Conservation (phyloP, 2,888 invertebrate species). For the Drosophila subsilvestris region DNA sequence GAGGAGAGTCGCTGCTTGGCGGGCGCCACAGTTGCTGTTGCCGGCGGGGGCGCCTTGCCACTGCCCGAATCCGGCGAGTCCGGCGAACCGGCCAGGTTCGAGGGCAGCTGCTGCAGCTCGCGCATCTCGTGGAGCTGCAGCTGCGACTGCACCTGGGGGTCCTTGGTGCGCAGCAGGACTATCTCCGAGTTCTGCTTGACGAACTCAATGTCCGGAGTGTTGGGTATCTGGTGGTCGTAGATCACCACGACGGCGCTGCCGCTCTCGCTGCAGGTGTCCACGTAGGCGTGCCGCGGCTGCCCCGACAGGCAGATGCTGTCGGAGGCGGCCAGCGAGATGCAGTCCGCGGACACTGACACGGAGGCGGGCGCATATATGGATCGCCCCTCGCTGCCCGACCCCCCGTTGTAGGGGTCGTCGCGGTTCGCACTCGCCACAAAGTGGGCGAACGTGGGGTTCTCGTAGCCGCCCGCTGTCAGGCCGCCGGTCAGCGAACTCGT, state of each 20-base stretch:
- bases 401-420: constrained; percentile 54
- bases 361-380: constrained; percentile 41
- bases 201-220: constrained; percentile 83
- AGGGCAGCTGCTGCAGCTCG: constrained; percentile 78
- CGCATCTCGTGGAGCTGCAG: constrained; percentile 77
- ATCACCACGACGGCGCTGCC: constrained; percentile 82
- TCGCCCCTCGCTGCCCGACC: constrained; percentile 44
- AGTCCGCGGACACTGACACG: constrained; percentile 40
- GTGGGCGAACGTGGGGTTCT: constrained; percentile 84
- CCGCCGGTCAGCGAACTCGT: constrained; percentile 82
- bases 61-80: constrained; percentile 56
- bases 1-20: constrained; percentile 84
- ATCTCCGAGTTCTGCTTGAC: constrained; percentile 84
- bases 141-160: constrained; percentile 68
- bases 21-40: constrained; percentile 81
- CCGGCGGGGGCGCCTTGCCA: constrained; percentile 35
- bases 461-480: constrained; percentile 77
- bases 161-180: constrained; percentile 83
- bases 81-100: constrained; percentile 64
- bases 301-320: constrained; percentile 66
- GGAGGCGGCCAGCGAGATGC: constrained; percentile 59
- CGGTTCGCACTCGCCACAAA: constrained; percentile 68
- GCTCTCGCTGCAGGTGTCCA: constrained; percentile 72
- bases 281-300: constrained; percentile 69
- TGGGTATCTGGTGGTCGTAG: constrained; percentile 83